Conservation (phyloP, 2,888 invertebrate species). For the Lasioglossum oenotherae region DNA sequence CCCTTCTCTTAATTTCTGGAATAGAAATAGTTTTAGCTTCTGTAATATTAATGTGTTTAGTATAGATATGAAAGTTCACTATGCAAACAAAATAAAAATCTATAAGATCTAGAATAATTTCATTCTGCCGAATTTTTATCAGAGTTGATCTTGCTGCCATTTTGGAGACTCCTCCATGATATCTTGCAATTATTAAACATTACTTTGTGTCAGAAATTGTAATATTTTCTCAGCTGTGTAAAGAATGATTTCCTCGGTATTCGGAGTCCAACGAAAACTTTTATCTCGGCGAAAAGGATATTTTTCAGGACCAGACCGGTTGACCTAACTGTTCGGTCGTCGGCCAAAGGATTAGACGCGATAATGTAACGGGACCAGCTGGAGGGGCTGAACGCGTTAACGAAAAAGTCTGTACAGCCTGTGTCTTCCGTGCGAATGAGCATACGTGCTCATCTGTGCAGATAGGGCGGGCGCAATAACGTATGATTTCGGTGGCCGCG, state of each 20-base stretch:
- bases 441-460: not conserved
- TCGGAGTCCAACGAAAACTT: no score
- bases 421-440: not conserved
- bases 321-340: not conserved
- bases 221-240: no score
- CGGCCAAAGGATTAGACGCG: not conserved
- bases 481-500: constrained; percentile 48
- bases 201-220: no score
- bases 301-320: not conserved
- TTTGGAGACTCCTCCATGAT: no score
- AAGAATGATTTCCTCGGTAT: no score
- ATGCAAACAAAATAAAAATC: no score
- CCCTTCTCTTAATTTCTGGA: not conserved
- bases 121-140: no score
- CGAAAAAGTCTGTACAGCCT: not conserved
- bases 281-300: not conserved
- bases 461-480: not conserved
- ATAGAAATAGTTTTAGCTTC: not conserved
- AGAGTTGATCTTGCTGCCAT: no score
- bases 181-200: no score
- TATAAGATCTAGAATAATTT: no score
- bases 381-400: not conserved
- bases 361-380: not conserved
- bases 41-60: not conserved
- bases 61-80: no score